Base-by-base conservation (phyloP, 2,888 invertebrate species). In the Helleia helle region DNA sequence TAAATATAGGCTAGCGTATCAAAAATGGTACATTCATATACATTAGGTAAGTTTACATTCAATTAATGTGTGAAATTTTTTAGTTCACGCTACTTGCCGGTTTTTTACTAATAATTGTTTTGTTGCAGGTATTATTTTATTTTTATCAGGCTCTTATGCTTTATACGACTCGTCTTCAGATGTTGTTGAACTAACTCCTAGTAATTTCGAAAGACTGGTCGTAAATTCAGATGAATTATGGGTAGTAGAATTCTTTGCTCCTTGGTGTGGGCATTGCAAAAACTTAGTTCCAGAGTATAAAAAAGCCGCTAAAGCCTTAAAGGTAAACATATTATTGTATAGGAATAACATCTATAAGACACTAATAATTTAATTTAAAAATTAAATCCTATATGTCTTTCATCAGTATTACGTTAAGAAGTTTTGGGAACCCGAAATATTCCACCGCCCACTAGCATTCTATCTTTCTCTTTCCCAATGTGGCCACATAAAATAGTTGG, bases 161-260 rank as follows among this genome's bases (percentile, higher is more conserved):
- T 73, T 93, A 36, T 93, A 93, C 59, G 87, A 91, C 7, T 83
- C 91, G 1, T 85, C 85, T 13, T 91, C 93, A 18, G 92, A 91
- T 64, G 96, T 98, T 11, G 86, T 97, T 7, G 93, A 95, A 42
- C 81, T 99, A 46, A 96, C 91, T n/a, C 89, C 93, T 1, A 85
- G 86, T 36, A 98, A 96, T 84, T 99, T 98, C 68, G 91, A 97
- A 56, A 89, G 86, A 51, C 80, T 92, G 55, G 97, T 99, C 3
- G 74, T 91, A 34, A 89, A 93, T 51, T 89, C 94, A 50, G 93
- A 97, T 69, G 90, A 92, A 54, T 83, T 99, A 14, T 99, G 98
- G 98, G 79, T 99, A 43, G 94, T 99, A 1, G 98, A 99, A 65
- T 97, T 96, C 75, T 97, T 88, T 71, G 98, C 99, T 1, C 97